Evolutionary conservation across 2,113 vertebrate species (phyloP).

Genomic region (Triplophysa dalaica): DNA sequence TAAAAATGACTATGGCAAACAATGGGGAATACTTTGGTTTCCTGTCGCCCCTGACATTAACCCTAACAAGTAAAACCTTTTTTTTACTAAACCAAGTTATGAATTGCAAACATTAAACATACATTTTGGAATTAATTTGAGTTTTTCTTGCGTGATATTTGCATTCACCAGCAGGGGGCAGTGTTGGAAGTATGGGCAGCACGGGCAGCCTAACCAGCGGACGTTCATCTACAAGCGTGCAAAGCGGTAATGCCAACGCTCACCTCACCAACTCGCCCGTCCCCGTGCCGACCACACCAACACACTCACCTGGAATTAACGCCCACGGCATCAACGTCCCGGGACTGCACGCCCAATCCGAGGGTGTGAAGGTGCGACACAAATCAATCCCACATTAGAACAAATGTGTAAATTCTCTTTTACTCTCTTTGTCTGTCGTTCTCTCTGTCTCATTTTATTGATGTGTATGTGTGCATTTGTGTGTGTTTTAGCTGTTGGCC

Average conservation of each 20-base stretch:
- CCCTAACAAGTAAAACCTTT: too few species aligned
- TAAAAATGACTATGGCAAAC: too few species aligned
- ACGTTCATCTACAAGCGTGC: constrained; percentile 83
- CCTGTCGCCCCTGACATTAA: too few species aligned
- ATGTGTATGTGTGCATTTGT: constrained; percentile 13
- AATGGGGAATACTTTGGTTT: too few species aligned
- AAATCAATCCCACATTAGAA: constrained; percentile 1
- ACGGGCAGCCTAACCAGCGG: constrained; percentile 70
- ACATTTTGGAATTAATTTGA: not conserved
- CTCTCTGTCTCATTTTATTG: constrained; percentile 1
- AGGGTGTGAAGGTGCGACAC: constrained; percentile 86
- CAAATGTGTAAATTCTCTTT: not conserved
- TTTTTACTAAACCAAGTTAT: too few species aligned
- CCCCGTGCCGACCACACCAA: constrained; percentile 56
- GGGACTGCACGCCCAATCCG: constrained; percentile 84
- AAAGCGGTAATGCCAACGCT: constrained; percentile 70
- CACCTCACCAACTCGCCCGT: constrained; percentile 71
- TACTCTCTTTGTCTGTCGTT: constrained; percentile 28
- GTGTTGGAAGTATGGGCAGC: constrained; percentile 82
- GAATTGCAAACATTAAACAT: too few species aligned
- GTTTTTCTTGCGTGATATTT: not conserved
- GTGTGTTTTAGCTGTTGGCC: constrained; percentile 83
- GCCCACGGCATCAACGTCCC: constrained; percentile 80
- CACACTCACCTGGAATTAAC: constrained; percentile 68
- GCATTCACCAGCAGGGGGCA: constrained; percentile 72